Percentiles rank a stretch among this genome's conserved stretches.
These are phyloP conservation scores for Apoda limacodes DNA, from an alignment of 2,888 invertebrate genomes.

Conservation along the genomic window DNA sequence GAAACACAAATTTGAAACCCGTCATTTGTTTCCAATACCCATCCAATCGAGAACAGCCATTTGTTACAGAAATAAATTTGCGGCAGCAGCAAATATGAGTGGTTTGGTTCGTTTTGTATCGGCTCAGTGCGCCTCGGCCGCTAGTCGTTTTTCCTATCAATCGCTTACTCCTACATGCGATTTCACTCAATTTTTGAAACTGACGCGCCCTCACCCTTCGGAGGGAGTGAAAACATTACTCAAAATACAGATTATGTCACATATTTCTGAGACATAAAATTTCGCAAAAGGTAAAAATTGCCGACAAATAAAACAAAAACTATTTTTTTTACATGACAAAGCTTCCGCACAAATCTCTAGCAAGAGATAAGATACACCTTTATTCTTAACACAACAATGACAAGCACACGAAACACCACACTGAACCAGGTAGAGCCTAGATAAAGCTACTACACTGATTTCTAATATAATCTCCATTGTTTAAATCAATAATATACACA, in stretches of 20 bases:
- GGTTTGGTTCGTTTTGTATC: slow-evolving; percentile 34
- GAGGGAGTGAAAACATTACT: slow-evolving; percentile 44
- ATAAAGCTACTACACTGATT: too few relatives aligned
- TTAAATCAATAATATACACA: too few relatives aligned
- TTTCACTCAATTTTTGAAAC: slow-evolving; percentile 68
- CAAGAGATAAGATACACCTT: too few relatives aligned
- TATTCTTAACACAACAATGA: too few relatives aligned
- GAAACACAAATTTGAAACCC: slow-evolving; percentile 24
- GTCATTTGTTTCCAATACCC: slow-evolving; percentile 57
- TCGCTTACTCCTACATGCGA: slow-evolving; percentile 58
- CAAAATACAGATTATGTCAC: slow-evolving; percentile 43
- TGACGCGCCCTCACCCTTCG: slow-evolving; percentile 50
- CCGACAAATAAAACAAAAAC: too few relatives aligned
- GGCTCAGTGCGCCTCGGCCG: slow-evolving; percentile 27
- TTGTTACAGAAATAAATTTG: slow-evolving; percentile 60
- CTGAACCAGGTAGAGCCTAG: too few relatives aligned
- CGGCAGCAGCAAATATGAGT: slow-evolving; percentile 51
- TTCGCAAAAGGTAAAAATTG: too few relatives aligned
- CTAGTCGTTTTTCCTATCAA: slow-evolving; percentile 49
- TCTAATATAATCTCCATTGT: too few relatives aligned
- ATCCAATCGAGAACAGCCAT: slow-evolving; percentile 49
- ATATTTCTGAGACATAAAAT: too few relatives aligned
- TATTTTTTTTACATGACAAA: too few relatives aligned
- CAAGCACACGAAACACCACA: too few relatives aligned
- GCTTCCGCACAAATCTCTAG: too few relatives aligned